These are phyloP conservation scores for Allolobophora icterica DNA, from an alignment of 2,888 invertebrate genomes.

Conservation along the genomic window DNA sequence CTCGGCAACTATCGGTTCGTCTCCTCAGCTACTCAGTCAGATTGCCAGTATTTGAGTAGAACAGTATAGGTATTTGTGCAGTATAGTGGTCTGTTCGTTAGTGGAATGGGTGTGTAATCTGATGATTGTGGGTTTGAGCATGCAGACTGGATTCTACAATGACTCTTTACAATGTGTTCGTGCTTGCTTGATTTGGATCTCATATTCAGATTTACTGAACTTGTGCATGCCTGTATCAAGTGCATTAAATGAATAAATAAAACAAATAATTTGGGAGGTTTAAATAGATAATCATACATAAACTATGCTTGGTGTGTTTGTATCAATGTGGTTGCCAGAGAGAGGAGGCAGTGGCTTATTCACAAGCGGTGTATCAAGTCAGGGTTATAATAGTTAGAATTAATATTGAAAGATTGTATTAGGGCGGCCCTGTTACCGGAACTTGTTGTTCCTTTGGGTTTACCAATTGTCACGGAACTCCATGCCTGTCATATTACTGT, in stretches of 20 bases:
- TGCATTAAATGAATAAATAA: not conserved
- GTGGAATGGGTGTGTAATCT: not conserved
- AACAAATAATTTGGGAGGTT: not conserved
- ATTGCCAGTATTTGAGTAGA: not conserved
- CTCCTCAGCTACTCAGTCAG: not conserved
- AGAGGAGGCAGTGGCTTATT: not conserved
- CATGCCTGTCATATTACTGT: no score
- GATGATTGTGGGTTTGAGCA: not conserved
- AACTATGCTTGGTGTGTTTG: not conserved
- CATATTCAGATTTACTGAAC: not conserved
- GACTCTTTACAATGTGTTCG: not conserved
- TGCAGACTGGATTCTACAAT: not conserved
- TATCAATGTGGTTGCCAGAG: not conserved
- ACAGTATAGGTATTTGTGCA: not conserved
- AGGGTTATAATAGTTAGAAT: no score
- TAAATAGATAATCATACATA: not conserved
- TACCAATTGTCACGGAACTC: no score
- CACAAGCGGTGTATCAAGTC: no score
- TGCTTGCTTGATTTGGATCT: not conserved
- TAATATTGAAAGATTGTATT: no score
- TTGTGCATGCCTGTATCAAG: not conserved
- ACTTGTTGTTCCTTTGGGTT: no score
- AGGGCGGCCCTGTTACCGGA: no score
- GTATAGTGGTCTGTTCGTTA: not conserved
- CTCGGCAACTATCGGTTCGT: conserved; percentile 72